Conservation (phyloP, 2,888 invertebrate genomes). For the Stenodera caucasica region DNA sequence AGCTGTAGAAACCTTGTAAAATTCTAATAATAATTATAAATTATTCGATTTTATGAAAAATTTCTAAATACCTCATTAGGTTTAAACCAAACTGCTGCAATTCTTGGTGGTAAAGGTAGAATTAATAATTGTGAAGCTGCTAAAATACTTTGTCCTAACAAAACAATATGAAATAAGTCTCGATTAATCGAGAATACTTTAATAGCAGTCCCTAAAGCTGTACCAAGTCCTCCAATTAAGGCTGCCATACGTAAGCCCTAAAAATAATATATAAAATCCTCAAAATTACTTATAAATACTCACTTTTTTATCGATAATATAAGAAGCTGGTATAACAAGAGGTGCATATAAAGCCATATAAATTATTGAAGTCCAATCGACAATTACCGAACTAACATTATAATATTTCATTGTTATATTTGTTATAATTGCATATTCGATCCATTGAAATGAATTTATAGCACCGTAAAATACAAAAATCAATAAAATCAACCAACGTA, state of each 20-base stretch:
- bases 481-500: constrained; percentile 80
- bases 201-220: constrained; percentile 84
- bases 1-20: constrained; percentile 43
- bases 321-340: constrained; percentile 93
- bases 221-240: constrained; percentile 79
- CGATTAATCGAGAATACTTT: constrained; percentile 84
- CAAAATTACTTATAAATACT: no score
- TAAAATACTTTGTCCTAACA: constrained; percentile 84
- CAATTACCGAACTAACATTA: constrained; percentile 67
- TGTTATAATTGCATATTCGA: constrained; percentile 90
- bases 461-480: constrained; percentile 86
- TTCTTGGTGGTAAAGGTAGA: constrained; percentile 82
- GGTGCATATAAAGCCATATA: constrained; percentile 96
- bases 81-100: constrained; percentile 97
- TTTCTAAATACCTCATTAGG: constrained; percentile 79
- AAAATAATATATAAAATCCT: no score
- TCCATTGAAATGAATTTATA: constrained; percentile 93
- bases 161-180: constrained; percentile 81
- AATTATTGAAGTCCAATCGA: constrained; percentile 96
- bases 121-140: constrained; percentile 90
- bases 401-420: constrained; percentile 80
- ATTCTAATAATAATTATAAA: no score
- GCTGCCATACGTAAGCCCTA: constrained; percentile 83
- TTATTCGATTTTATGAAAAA: no score
- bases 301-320: constrained; percentile 90